Percentiles rank a stretch among this genome's conserved stretches.
These are phyloP conservation scores for Drosophila albomicans DNA, from an alignment of 1,140 invertebrate species.

Conservation along the genomic window DNA sequence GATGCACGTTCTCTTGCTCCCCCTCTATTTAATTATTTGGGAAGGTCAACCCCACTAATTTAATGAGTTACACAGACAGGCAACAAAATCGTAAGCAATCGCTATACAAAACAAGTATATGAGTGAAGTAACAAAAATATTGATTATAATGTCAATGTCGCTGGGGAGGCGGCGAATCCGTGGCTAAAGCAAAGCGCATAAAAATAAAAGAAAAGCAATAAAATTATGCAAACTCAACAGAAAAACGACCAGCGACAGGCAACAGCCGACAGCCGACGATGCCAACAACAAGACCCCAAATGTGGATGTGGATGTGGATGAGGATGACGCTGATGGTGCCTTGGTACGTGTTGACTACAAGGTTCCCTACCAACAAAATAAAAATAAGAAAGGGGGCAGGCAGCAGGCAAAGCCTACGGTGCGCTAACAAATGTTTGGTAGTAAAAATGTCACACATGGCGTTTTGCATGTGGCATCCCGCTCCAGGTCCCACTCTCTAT, in stretches of 20 bases:
- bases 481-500: constrained; percentile 8
- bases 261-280: constrained; percentile 45
- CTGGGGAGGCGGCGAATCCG: constrained; percentile 26
- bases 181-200: constrained; percentile 63
- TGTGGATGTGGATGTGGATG: background rate
- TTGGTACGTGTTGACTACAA: constrained; percentile 70
- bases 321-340: constrained; percentile 44
- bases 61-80: constrained; percentile 38
- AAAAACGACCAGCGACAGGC: constrained; percentile 68
- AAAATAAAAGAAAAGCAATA: constrained; percentile 84
- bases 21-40: constrained; percentile 14
- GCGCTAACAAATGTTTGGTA: constrained; percentile 81
- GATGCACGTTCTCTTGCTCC: constrained; percentile 10
- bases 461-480: constrained; percentile 69
- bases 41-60: constrained; percentile 39
- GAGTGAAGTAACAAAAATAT: constrained; percentile 71
- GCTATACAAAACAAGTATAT: constrained; percentile 28
- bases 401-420: constrained; percentile 42
- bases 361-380: background rate
- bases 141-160: constrained; percentile 83
- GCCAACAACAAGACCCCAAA: constrained; percentile 35
- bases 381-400: background rate
- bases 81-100: constrained; percentile 37
- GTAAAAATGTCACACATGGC: constrained; percentile 82
- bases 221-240: constrained; percentile 83